Conservation (phyloP, 2,797 vertebrate species). For the Cossypha polioptera region DNA sequence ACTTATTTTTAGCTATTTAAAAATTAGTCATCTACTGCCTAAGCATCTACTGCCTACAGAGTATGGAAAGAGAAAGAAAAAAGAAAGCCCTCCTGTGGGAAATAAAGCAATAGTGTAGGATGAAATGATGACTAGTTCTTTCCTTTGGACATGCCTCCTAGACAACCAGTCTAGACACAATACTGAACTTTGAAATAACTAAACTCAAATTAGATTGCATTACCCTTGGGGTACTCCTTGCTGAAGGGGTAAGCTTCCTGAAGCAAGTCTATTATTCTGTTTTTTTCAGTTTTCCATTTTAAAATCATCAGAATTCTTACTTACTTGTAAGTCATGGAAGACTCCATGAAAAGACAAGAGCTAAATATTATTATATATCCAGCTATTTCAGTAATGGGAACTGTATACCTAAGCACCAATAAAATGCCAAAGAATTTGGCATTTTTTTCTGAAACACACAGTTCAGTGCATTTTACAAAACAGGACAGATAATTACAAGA, state of each 20-base stretch:
- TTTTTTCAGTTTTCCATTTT: background rate
- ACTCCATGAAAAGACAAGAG: background rate
- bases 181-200: background rate
- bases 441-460: background rate
- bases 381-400: background rate
- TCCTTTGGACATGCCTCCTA: background rate
- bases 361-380: background rate
- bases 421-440: background rate
- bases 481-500: background rate
- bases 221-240: background rate
- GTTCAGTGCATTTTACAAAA: background rate
- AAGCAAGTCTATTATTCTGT: background rate
- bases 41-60: background rate
- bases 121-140: background rate
- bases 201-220: background rate
- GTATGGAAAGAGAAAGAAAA: background rate
- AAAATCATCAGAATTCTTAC: background rate
- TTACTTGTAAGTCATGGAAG: background rate
- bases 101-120: background rate
- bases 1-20: background rate
- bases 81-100: background rate
- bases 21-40: background rate
- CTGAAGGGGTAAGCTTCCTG: background rate
- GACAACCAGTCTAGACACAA: background rate
- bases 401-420: background rate